Evolutionary conservation across 1,140 invertebrate species (phyloP).

Genomic region (Galleria mellonella): DNA sequence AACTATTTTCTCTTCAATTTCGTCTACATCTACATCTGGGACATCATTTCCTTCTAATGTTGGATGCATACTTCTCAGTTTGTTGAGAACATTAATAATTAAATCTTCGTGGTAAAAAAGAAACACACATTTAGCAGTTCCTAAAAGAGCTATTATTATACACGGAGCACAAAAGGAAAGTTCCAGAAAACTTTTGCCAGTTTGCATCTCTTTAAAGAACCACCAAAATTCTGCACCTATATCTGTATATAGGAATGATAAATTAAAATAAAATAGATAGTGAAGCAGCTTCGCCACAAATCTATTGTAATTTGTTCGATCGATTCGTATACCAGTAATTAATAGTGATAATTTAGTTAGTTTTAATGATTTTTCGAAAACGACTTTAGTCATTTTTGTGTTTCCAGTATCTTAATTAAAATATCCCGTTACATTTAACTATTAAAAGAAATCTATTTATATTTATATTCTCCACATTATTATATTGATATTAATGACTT

Average conservation of each 20-base stretch:
- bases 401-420: too few relatives aligned
- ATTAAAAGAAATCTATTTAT: too few relatives aligned
- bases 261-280: constrained; percentile 21
- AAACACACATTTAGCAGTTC: constrained; percentile 17
- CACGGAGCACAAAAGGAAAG: constrained; percentile 26
- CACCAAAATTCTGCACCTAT: constrained; percentile 24
- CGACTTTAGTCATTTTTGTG: constrained; percentile 1
- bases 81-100: constrained; percentile 13
- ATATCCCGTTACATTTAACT: too few relatives aligned
- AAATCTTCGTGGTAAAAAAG: constrained; percentile 18
- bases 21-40: not conserved
- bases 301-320: not conserved
- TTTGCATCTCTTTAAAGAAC: constrained; percentile 20
- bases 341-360: constrained; percentile 11
- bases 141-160: constrained; percentile 22
- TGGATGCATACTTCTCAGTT: constrained; percentile 23
- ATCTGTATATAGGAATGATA: constrained; percentile 24
- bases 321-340: constrained; percentile 14
- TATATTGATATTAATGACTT: too few relatives aligned
- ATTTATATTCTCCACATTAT: too few relatives aligned
- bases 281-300: not conserved
- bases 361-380: constrained; percentile 11
- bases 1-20: constrained; percentile 1
- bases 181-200: constrained; percentile 23
- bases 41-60: not conserved